phyloP scores from a whole-genome alignment of 2,888 invertebrate genomes.

The Amphimallon solstitiale region DNA sequence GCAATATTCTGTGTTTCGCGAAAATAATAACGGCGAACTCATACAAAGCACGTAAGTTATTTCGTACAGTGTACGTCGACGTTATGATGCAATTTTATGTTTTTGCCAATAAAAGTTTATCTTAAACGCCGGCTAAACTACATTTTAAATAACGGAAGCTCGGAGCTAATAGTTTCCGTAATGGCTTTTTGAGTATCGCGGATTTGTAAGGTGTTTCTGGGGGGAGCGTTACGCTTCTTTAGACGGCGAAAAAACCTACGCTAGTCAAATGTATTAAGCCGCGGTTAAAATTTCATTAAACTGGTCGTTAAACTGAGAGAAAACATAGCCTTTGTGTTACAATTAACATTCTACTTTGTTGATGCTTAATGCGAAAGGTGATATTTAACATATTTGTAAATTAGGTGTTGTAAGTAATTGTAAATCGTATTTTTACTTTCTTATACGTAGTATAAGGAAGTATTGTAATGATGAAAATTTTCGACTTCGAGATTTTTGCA shows the following conservation, averaged over 20 bases:
- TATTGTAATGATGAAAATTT: too few species aligned
- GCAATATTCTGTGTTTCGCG: conserved; percentile 20
- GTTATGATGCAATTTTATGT: conserved; percentile 33
- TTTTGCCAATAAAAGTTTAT: conserved; percentile 35
- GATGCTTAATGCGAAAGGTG: too few species aligned
- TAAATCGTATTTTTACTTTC: too few species aligned
- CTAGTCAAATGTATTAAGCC: neutral
- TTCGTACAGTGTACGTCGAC: conserved; percentile 3
- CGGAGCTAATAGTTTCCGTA: conserved; percentile 31
- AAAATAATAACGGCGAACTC: conserved; percentile 20
- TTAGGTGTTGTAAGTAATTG: too few species aligned
- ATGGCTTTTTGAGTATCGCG: conserved; percentile 32
- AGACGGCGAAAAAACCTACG: conserved; percentile 13
- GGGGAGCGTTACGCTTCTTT: neutral
- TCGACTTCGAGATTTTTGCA: too few species aligned
- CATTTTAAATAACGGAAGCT: conserved; percentile 32
- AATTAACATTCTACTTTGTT: too few species aligned
- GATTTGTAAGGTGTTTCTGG: conserved; percentile 28
- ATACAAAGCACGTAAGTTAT: conserved; percentile 24
- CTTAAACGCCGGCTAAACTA: conserved; percentile 30
- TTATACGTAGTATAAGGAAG: too few species aligned
- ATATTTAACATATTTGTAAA: too few species aligned
- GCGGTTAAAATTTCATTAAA: too few species aligned
- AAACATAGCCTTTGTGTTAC: too few species aligned
- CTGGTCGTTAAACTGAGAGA: too few species aligned